These are phyloP conservation scores for Prunella fulvescens DNA, from an alignment of 2,113 vertebrate species.

Conservation along the genomic window DNA sequence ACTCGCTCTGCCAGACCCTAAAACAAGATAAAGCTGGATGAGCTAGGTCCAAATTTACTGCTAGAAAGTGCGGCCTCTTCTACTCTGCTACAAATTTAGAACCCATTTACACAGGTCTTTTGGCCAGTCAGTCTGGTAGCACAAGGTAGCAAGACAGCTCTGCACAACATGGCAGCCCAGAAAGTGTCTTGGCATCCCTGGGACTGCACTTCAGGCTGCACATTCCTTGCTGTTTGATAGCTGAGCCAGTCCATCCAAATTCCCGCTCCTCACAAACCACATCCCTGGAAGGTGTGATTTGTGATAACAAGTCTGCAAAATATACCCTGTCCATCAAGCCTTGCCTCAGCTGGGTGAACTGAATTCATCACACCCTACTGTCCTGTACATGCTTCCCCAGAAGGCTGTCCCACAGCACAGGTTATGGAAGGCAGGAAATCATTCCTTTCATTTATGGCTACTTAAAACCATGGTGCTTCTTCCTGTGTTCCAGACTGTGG, in stretches of 20 bases:
- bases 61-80: background rate
- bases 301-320: background rate
- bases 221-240: background rate
- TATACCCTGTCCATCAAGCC: background rate
- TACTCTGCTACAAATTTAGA: background rate
- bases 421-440: background rate
- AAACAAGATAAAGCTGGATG: background rate
- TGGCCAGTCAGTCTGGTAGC: background rate
- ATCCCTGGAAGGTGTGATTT: background rate
- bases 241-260: background rate
- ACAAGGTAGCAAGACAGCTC: background rate
- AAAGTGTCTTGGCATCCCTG: background rate
- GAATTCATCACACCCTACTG: background rate
- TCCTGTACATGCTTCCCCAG: background rate
- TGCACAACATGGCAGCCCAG: background rate
- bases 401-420: background rate
- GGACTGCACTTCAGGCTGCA: background rate
- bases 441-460: background rate
- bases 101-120: background rate
- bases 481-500: constrained; percentile 82
- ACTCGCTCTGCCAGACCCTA: background rate
- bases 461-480: background rate
- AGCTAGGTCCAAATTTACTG: background rate
- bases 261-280: background rate
- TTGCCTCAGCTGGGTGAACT: background rate